Evolutionary conservation across 2,888 invertebrate genomes (phyloP).

Genomic region (Notodonta dromedarius): DNA sequence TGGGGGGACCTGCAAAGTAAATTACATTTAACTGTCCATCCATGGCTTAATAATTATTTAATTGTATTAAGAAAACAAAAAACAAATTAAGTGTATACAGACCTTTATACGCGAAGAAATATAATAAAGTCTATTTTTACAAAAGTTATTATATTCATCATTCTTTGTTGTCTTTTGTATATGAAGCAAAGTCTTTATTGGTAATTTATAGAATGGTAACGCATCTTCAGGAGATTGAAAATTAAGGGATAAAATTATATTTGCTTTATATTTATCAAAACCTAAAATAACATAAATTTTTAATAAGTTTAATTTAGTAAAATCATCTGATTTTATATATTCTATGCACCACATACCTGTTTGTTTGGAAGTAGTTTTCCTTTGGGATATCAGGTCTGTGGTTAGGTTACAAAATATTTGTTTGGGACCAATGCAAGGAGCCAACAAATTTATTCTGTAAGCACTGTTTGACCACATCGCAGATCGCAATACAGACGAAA

Average conservation of each 20-base stretch:
- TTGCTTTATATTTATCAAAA: constrained; percentile 56
- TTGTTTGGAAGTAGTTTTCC: constrained; percentile 8
- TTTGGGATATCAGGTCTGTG: neutral
- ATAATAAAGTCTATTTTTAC: constrained; percentile 84
- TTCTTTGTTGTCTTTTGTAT: constrained; percentile 62
- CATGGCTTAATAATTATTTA: neutral
- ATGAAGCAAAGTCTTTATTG: constrained; percentile 59
- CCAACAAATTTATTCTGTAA: neutral
- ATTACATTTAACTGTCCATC: constrained; percentile 21
- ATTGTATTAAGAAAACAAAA: neutral
- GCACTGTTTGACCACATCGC: constrained; percentile 6
- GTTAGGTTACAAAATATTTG: neutral
- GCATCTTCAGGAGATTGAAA: constrained; percentile 78
- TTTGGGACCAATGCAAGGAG: neutral
- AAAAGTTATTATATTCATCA: constrained; percentile 68
- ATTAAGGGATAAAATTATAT: constrained; percentile 67
- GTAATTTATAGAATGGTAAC: constrained; percentile 77
- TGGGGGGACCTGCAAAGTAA: constrained; percentile 64
- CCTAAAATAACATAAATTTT: constrained; percentile 38
- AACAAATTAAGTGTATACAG: neutral
- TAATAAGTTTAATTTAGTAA: too few relatives aligned
- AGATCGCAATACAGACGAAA: constrained; percentile 12
- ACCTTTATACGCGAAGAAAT: constrained; percentile 78
- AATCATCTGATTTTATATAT: too few relatives aligned
- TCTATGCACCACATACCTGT: constrained; percentile 11